Evolutionary conservation across 1,140 invertebrate species (phyloP), one percentile per base, ranked within the genome.

Genomic region (Diplogasteroides magnus): DNA sequence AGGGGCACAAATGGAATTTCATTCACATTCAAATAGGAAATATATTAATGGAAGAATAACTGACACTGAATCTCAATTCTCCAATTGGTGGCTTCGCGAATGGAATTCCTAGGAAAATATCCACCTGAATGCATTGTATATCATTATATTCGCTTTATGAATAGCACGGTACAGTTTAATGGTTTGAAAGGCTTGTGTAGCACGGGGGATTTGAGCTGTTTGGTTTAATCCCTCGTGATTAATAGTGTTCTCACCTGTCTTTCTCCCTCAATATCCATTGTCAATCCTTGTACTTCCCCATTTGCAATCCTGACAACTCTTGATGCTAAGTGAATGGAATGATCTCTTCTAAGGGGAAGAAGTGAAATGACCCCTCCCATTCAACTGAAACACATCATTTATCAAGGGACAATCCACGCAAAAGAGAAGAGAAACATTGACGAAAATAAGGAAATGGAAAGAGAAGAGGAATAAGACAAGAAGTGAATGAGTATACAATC

Each of bases 51-150:
- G 19, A 58, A 15, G 29, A 28, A 61, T n/a, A 31, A 74, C 69
- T n/a, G n/a, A 79, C 78, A 64, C 80, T 64, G 67, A 84, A 84
- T 57, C 83, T 63, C 1, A 80, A 69, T 19, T 77, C 69, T 26
- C 80, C 83, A 14, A 85, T 56, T 23, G 83, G 83, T 23, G 84
- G 77, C 31, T 77, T 68, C 3, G 84, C 84, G 67, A 77, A 84
- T 11, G 83, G 84, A 68, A 84, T 82, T 37, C 82, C 83, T 15
- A 85, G 69, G 70, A 80, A 84, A n/a, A 76, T 67, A 31, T 74
- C 64, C 13, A 79, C 68, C 19, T 68, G 37, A 48, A n/a, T n/a
- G n/a, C n/a, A n/a, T n/a, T n/a, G n/a, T n/a, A n/a, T n/a, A n/a
- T n/a, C n/a, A n/a, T n/a, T n/a, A n/a, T n/a, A n/a, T n/a, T n/a